Conservation (phyloP, 1,140 invertebrate genomes). For the Ips nitidus region DNA sequence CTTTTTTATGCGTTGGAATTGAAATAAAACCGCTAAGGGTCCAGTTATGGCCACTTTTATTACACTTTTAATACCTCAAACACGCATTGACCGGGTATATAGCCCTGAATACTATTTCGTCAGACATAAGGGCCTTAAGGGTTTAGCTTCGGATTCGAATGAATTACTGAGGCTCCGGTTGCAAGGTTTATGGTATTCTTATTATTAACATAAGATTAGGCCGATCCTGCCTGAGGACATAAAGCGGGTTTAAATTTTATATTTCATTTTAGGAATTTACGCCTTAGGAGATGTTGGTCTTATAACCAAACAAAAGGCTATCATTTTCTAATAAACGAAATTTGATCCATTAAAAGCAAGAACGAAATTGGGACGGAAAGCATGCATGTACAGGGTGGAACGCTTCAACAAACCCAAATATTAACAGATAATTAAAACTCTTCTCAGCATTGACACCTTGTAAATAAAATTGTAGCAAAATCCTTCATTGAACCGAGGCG, state of each 20-base stretch:
- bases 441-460: no score
- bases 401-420: no score
- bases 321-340: not conserved
- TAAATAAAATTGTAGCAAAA: no score
- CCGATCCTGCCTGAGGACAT: not conserved
- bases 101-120: slow-evolving; percentile 29
- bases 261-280: slow-evolving; percentile 3
- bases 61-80: slow-evolving; percentile 33
- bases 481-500: no score
- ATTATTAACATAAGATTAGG: slow-evolving; percentile 28
- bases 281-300: not conserved
- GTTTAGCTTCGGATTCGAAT: slow-evolving; percentile 29
- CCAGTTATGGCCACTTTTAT: slow-evolving; percentile 35
- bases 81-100: slow-evolving; percentile 29
- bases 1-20: slow-evolving; percentile 26
- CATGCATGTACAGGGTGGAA: no score
- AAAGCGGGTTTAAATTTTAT: slow-evolving; percentile 22
- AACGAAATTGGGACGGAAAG: not conserved
- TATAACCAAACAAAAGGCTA: not conserved
- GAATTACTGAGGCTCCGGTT: slow-evolving; percentile 25
- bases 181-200: slow-evolving; percentile 20
- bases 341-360: not conserved
- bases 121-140: slow-evolving; percentile 31
- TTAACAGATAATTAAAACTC: no score
- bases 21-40: slow-evolving; percentile 34